Base-by-base conservation (phyloP, 2,888 invertebrate species). In the Drosophila flavopinicola region DNA sequence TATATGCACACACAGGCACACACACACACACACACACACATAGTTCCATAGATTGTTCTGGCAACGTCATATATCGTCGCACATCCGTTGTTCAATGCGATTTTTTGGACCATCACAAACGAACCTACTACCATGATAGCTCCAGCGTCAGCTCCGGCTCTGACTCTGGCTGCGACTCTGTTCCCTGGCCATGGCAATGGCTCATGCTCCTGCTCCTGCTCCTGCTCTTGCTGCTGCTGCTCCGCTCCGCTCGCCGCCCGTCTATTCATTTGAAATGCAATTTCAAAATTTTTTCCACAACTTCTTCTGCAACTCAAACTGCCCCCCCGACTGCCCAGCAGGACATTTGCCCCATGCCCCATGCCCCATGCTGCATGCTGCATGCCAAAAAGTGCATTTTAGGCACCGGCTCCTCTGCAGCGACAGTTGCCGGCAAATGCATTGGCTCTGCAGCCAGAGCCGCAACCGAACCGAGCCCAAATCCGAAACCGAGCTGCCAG, bases 251-350 rank as follows among this genome's bases (percentile, higher is more conserved):
- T 11, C 54, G 29, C 48, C 51, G 33, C 25, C 52, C 68, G 54
- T 68, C 86, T 80, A 73, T 85, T 74, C 84, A 86, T 88, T 86
- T 84, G 84, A 87, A 88, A 88, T 85, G 86, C 88, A 85, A 85
- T 88, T 85, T 80, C 75, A 78, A 80, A 79, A 66, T 72, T 85
- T 85, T 84, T 85, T 82, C 45, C 58, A 66, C 79, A 83, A 73
- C 70, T 83, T 59, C 82, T 75, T 61, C 75, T 70, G 56, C 72
- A 75, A 56, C 64, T 58, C 71, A 61, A 56, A 68, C 75, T 37
- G 35, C 9, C n/a, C 61, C 9, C n/a, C 61, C 32, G 52, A 66
- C 47, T 54, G 32, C 9, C 13, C 17, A 23, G 2, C 42, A 27
- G 3, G 41, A 17, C 11, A 4, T 10, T n/a, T n/a, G 7, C 17